Conservation (phyloP, 2,797 vertebrate species). For the Anabas testudineus region DNA sequence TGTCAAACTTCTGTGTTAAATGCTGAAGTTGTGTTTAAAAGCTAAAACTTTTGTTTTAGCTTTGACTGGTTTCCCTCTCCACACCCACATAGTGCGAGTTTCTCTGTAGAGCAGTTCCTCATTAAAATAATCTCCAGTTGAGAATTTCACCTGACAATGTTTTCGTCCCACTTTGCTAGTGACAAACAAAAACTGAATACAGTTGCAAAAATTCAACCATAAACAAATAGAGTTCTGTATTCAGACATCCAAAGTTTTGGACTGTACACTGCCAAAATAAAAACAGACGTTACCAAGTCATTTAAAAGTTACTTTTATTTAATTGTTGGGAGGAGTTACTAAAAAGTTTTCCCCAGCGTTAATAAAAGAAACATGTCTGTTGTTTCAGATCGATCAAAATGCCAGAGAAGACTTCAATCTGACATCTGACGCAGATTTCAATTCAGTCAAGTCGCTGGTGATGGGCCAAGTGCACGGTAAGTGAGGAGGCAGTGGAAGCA, state of each 20-base stretch:
- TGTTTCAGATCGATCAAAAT: slow-evolving; percentile 88
- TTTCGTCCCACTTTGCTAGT: slow-evolving; percentile 34
- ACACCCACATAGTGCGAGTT: background rate
- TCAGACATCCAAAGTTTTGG: background rate
- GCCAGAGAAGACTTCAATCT: slow-evolving; percentile 87
- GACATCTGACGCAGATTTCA: slow-evolving; percentile 90
- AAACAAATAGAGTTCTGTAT: background rate
- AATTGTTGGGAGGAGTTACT: no score
- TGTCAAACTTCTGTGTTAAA: background rate
- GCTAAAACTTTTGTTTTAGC: slow-evolving; percentile 12
- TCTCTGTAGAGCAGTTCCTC: slow-evolving; percentile 32
- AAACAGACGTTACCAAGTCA: background rate
- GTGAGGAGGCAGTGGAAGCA: slow-evolving; percentile 50
- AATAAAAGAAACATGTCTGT: background rate
- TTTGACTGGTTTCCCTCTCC: slow-evolving; percentile 6
- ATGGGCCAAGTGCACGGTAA: slow-evolving; percentile 91
- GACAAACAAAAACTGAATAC: slow-evolving; percentile 11
- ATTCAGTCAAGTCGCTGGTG: slow-evolving; percentile 88
- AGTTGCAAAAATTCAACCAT: background rate
- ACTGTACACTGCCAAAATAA: background rate
- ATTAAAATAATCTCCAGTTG: slow-evolving; percentile 51
- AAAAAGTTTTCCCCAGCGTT: background rate
- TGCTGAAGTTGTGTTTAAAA: background rate
- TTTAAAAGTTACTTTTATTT: background rate
- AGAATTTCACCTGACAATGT: slow-evolving; percentile 39